Evolutionary conservation across 2,113 vertebrate species (phyloP), one percentile per base, ranked within the genome.

Genomic region (Dipodomys stephensi): DNA sequence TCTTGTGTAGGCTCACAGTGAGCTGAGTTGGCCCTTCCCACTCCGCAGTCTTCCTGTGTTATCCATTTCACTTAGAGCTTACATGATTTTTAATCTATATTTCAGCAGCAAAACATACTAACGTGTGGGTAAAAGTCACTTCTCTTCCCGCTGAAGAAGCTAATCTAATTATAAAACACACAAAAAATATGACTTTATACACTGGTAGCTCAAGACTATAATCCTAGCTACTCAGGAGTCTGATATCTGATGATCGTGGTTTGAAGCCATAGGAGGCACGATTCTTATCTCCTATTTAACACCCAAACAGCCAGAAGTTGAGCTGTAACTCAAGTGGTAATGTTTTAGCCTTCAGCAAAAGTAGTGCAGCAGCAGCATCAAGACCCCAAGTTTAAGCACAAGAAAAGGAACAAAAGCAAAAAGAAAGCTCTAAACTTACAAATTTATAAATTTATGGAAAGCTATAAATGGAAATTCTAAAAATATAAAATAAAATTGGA

Each of bases 1-100:
- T 10, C 19, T 82, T 35, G 28, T 6, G 49, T 2, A 8, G 71
- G 65, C 18, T 3, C 6, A 10, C 18, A 19, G 30, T 32, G 16
- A 39, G 2, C 8, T 20, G 7, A 13, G 4, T 1, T 68, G 62
- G 18, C 3, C 19, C 32, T 35, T 35, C 0, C 13, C 10, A 25
- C 30, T 49, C 25, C 1, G 23, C 15, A 9, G 6, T 30, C 27
- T 72, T 35, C n/a, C 9, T 72, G 53, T 39, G 5, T 19, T n/a
- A n/a, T 2, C 7, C 20, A 84, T n/a, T 27, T 46, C 10, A 67
- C 2, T 64, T 4, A 28, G 7, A 2, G 32, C 22, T 6, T 65
- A 1, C 0, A 76, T 28, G 44, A 80, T 30, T 86, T 78, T 39
- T 53, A 78, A 49, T 78, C 4, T 7, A 60, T 53, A 89, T 73